These are phyloP conservation scores for Thereva nobilitata DNA, from an alignment of 2,888 invertebrate species.

Conservation along the genomic window DNA sequence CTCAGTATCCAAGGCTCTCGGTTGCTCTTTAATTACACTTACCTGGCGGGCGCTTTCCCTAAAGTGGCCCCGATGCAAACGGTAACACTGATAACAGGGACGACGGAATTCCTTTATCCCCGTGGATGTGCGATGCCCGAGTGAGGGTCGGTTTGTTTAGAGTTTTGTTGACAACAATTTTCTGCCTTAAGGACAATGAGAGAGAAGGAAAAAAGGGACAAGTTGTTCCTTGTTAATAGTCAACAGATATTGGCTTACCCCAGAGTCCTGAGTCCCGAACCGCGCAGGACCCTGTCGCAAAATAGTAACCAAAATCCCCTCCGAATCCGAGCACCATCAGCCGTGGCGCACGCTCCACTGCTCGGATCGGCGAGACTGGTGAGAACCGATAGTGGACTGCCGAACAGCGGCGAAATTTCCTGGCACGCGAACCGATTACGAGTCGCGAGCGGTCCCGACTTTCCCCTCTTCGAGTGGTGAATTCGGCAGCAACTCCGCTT, in stretches of 20 bases:
- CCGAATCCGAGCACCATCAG: too few relatives aligned
- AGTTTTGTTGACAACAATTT: constrained; percentile 15
- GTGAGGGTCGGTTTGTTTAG: neutral
- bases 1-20: neutral
- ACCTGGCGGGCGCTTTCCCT: constrained; percentile 11
- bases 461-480: too few relatives aligned
- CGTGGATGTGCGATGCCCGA: neutral
- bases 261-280: neutral
- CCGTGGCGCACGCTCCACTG: too few relatives aligned
- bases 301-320: neutral
- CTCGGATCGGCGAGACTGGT: too few relatives aligned
- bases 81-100: constrained; percentile 7
- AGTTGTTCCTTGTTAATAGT: neutral
- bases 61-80: neutral
- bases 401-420: too few relatives aligned
- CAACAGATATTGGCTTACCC: constrained; percentile 18
- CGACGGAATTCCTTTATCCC: constrained; percentile 10
- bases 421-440: too few relatives aligned
- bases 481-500: too few relatives aligned
- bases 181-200: neutral
- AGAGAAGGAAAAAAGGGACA: neutral
- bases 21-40: neutral
- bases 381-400: too few relatives aligned
- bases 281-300: constrained; percentile 18
- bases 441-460: too few relatives aligned